These are phyloP conservation scores for Protobothrops mucrosquamatus DNA, from an alignment of 2,113 vertebrate species.

Conservation along the genomic window DNA sequence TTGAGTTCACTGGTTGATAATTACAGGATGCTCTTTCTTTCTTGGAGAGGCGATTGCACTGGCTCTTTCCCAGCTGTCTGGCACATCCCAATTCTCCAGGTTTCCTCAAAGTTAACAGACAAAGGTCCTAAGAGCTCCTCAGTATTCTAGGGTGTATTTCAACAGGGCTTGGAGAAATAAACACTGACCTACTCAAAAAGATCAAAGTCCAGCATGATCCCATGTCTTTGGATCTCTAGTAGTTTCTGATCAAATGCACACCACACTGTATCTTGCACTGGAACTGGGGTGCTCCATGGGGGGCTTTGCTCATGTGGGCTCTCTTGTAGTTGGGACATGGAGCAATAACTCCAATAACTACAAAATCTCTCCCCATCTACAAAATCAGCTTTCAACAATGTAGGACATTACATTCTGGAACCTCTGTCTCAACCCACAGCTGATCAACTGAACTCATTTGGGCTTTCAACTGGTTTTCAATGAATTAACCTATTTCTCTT, in stretches of 20 bases:
- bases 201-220: not conserved
- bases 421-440: not conserved
- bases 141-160: not conserved
- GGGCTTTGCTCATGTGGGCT: too few species aligned
- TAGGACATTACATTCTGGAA: not conserved
- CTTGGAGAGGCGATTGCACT: not conserved
- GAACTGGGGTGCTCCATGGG: too few species aligned
- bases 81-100: not conserved
- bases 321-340: not conserved
- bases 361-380: not conserved
- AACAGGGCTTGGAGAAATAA: not conserved
- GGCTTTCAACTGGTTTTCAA: not conserved
- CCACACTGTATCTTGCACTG: not conserved
- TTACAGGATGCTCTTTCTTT: not conserved
- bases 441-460: too few species aligned
- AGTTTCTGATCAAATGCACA: not conserved
- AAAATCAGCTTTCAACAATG: too few species aligned
- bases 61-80: not conserved
- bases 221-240: not conserved
- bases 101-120: not conserved
- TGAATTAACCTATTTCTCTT: too few species aligned
- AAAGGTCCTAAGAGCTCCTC: not conserved
- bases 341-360: too few species aligned
- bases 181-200: not conserved
- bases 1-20: not conserved